phyloP scores from a whole-genome alignment of 2,113 vertebrate genomes.

The Rattus rattus region DNA sequence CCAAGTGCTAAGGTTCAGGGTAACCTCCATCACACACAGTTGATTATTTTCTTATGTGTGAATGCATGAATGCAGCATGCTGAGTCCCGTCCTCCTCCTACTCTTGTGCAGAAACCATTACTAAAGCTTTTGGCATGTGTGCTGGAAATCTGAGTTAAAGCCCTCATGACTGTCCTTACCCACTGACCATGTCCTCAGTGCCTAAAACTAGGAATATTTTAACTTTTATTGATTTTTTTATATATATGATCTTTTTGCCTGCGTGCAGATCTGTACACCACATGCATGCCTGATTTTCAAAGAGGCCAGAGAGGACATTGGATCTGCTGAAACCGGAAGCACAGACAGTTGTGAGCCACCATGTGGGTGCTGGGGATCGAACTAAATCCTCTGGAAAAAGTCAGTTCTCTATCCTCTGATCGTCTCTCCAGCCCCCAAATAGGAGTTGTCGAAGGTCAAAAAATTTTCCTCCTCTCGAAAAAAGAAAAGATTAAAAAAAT shows the following conservation, averaged over 20 bases:
- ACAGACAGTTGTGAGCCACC: neutral
- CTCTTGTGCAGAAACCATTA: neutral
- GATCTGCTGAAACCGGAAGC: neutral
- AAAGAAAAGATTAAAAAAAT: neutral
- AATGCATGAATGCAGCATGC: neutral
- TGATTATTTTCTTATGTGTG: neutral
- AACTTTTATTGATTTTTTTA: neutral
- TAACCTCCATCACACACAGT: neutral
- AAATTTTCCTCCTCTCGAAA: neutral
- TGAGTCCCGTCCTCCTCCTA: neutral
- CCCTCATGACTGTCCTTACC: neutral
- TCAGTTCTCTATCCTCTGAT: neutral
- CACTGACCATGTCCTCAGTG: neutral
- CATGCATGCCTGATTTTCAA: neutral
- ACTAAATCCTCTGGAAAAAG: neutral
- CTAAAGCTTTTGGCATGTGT: neutral
- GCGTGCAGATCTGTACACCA: neutral
- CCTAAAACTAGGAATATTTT: neutral
- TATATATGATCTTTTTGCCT: neutral
- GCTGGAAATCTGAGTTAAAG: no score
- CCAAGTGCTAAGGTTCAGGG: neutral
- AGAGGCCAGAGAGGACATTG: neutral
- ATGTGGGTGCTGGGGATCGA: neutral
- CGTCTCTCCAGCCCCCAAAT: neutral
- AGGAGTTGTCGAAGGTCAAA: neutral